Evolutionary conservation across 2,113 vertebrate species (phyloP), one percentile per base, ranked within the genome.

Genomic region (Anoplopoma fimbria): DNA sequence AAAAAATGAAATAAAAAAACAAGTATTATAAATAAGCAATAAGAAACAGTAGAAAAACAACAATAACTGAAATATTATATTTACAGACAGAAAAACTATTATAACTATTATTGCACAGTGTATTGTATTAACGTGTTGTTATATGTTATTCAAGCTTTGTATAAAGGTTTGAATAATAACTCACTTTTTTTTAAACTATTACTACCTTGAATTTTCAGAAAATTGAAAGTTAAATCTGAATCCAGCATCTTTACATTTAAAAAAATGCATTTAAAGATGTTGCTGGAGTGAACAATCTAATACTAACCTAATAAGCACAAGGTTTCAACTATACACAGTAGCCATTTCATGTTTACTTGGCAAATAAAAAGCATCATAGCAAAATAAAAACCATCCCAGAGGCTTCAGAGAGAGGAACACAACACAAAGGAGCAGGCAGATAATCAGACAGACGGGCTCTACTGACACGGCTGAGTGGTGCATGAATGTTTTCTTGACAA

Each of bases 401-500:
- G 69, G 63, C 63, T 71, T 74, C 51, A 69, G 69, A 76, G 23
- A 29, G 27, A 17, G 19, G 2, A 7, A 14, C 27, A 51, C 8
- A 76, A 31, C 27, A 67, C 27, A 51, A 58, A 77, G 69, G 25
- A 49, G 49, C 42, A 42, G 81, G 27, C 58, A 38, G 71, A 70
- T 49, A 60, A 61, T 63, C 86, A 75, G 73, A 67, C 55, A 55
- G 61, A 49, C 67, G 12, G 63, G 74, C 84, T 25, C 61, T 17
- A 57, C 7, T 21, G 83, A 89, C 90, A 86, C n/a, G 78, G 80
- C 80, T 89, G 87, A 92, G 89, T 80, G 61, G 75, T 78, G 85
- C 82, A 84, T 90, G 84, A 81, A 93, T 93, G 93, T 93, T 92
- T 89, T 93, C 89, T 88, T 67, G 85, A 89, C 84, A 89, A 91